Base-by-base conservation (phyloP, 1,140 invertebrate genomes). In the Sycophila sp. region DNA sequence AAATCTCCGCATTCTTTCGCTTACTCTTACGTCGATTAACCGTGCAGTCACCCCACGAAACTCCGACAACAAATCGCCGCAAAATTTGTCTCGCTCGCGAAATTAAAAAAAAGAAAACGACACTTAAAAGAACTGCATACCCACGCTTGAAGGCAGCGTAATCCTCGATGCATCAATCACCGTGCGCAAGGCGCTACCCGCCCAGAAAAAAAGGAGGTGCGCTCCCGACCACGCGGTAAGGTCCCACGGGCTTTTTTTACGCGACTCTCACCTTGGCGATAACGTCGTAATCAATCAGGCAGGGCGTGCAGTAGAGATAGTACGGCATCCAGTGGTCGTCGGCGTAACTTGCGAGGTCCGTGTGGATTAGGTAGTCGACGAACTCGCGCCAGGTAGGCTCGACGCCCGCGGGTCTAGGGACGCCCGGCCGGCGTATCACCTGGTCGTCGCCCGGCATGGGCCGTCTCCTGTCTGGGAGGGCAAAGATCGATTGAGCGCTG, bases 381-480 rank as follows among this genome's bases (percentile, higher is more conserved):
- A 91, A 92, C 77, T 92, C 91, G 7, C 77, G 67, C 77, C 91
- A 92, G 0, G 86, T 90, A 2, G 88, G 88, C 59, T 89, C 88
- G 11, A 83, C 76, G 4, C 87, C 86, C 0, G 78, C 73, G 0
- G 84, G 83, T 13, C 30, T 19, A 0, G 77, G 73, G 8, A 67
- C n/a, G 1, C 49, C 69, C 2, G 62, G 28, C 8, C 60, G 49
- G 30, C 53, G 62, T 0, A 83, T 80, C 47, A 79, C 73, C 45
- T 80, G 73, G 49, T 80, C 49, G 0, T 32, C 6, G 1, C 51
- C 34, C 6, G 77, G 80, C 2, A 38, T 34, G 0, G 59, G 62
- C 34, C 76, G 77, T 32, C 75, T 73, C 15, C 75, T 38, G 11
- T 56, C 80, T 82, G n/a, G 3, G 15, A n/a, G n/a, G n/a, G n/a